phyloP scores from a whole-genome alignment of 2,113 vertebrate genomes.

The Lepus americanus region DNA sequence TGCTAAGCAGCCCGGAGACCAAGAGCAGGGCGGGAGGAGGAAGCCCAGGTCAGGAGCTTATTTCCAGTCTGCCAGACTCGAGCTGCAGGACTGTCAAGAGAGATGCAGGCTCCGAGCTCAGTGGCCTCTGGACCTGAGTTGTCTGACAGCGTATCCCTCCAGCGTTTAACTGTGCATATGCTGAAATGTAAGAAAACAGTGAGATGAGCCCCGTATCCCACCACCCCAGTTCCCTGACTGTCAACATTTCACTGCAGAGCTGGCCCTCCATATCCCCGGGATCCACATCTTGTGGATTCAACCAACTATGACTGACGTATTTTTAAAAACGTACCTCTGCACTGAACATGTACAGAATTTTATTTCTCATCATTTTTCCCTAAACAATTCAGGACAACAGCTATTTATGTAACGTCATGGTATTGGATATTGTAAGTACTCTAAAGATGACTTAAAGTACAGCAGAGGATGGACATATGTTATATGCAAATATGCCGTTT shows the following conservation, averaged over 20 bases:
- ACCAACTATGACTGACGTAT: not conserved
- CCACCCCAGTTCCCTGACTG: not conserved
- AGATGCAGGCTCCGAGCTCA: not conserved
- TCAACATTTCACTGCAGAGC: not conserved
- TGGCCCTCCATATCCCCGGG: too few species aligned
- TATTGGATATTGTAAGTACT: not conserved
- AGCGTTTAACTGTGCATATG: not conserved
- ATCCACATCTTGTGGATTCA: not conserved
- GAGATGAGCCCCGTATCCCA: not conserved
- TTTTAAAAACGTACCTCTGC: not conserved
- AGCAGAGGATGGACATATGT: too few species aligned
- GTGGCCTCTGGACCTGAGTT: not conserved
- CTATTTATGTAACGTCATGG: too few species aligned
- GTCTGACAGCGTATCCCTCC: not conserved
- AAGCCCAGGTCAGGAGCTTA: not conserved
- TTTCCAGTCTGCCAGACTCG: rapidly evolving
- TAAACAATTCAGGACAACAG: not conserved
- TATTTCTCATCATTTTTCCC: not conserved
- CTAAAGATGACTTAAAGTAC: not conserved
- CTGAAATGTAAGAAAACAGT: not conserved
- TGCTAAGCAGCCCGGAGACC: not conserved
- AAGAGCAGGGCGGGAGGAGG: not conserved
- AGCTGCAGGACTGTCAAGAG: not conserved
- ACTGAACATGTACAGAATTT: not conserved
- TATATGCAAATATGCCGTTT: not conserved